Conservation (phyloP, 2,113 vertebrate species). For the Murina feae region DNA sequence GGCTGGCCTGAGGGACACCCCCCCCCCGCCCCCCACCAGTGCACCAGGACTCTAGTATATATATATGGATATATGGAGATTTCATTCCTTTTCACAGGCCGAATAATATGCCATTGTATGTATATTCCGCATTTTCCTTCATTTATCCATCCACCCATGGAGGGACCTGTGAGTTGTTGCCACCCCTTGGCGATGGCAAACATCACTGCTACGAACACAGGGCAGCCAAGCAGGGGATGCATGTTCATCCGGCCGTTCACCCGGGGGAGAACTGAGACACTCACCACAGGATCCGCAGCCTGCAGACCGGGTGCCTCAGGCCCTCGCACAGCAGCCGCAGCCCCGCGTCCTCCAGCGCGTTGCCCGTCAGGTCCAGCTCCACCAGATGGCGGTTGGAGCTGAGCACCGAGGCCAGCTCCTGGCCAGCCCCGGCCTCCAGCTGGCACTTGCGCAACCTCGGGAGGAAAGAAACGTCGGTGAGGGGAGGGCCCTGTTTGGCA, state of each 20-base stretch:
- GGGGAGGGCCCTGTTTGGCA: not conserved
- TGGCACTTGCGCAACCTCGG: slow-evolving; percentile 55
- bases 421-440: not conserved
- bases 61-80: too few species aligned
- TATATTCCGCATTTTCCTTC: not conserved
- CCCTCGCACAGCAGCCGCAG: slow-evolving; percentile 35
- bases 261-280: not conserved
- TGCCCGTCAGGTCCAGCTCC: slow-evolving; percentile 59
- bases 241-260: too few species aligned
- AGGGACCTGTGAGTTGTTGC: not conserved
- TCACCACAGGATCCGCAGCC: slow-evolving; percentile 50
- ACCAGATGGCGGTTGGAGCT: not conserved
- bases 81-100: not conserved
- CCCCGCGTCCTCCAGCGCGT: slow-evolving; percentile 1
- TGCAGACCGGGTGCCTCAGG: not conserved
- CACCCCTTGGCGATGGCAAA: not conserved
- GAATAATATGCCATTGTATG: not conserved
- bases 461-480: not conserved
- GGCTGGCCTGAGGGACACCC: too few species aligned
- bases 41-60: too few species aligned
- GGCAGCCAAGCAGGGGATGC: too few species aligned
- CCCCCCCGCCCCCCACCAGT: too few species aligned
- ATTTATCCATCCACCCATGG: not conserved
- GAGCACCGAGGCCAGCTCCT: slow-evolving; percentile 22
- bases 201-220: not conserved